phyloP scores from a whole-genome alignment of 2,888 invertebrate genomes.

The Epistrophe eligans region DNA sequence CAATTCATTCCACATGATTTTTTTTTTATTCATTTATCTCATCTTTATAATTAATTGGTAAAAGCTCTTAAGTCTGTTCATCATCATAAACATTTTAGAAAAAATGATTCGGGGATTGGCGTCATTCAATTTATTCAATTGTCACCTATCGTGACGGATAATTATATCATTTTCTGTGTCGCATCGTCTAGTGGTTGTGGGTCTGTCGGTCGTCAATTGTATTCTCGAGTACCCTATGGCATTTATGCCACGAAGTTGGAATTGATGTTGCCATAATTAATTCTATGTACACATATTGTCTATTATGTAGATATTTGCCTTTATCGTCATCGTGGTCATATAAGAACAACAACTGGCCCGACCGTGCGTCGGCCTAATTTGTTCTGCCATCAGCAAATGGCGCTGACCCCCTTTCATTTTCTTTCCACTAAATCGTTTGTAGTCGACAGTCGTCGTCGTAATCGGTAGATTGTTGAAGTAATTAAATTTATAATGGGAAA shows the following conservation, averaged over 20 bases:
- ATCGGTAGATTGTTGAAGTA: constrained; percentile 2
- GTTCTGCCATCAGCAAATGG: background rate
- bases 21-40: background rate
- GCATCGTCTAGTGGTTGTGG: background rate
- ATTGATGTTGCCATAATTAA: constrained; percentile 62
- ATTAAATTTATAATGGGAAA: constrained; percentile 26
- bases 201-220: background rate
- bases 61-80: background rate
- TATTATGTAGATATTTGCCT: background rate
- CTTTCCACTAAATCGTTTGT: background rate
- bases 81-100: constrained; percentile 10
- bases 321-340: constrained; percentile 28
- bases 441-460: background rate
- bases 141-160: constrained; percentile 69
- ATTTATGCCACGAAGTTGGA: constrained; percentile 32
- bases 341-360: constrained; percentile 26
- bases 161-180: constrained; percentile 49
- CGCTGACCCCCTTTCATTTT: constrained; percentile 21
- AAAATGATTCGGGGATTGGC: constrained; percentile 52
- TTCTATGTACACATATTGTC: background rate
- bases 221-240: constrained; percentile 8
- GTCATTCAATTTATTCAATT: constrained; percentile 73
- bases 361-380: constrained; percentile 24
- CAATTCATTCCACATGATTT: background rate
- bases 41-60: background rate